Percentiles rank a stretch among this genome's conserved stretches.
These are phyloP conservation scores for Hololepta plana DNA, from an alignment of 2,888 invertebrate genomes.

Conservation along the genomic window DNA sequence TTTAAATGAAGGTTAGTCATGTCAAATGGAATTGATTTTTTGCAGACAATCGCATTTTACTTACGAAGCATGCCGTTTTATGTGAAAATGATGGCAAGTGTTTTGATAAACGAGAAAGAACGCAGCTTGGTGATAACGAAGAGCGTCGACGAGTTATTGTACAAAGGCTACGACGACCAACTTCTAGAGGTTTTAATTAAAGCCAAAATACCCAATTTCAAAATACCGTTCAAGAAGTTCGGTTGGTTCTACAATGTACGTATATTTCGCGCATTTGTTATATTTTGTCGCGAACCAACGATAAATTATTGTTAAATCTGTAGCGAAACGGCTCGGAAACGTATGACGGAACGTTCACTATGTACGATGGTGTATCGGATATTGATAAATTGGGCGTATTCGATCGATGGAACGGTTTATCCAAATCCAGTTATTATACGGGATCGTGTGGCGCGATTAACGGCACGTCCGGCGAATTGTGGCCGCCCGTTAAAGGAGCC, in stretches of 20 bases:
- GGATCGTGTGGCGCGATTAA: slow-evolving; percentile 45
- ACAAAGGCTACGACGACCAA: slow-evolving; percentile 65
- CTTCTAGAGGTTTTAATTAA: slow-evolving; percentile 38
- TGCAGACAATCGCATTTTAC: slow-evolving; percentile 45
- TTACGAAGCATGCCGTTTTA: slow-evolving; percentile 29
- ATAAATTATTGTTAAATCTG: slow-evolving; percentile 1
- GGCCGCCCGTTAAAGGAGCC: slow-evolving; percentile 47
- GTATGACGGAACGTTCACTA: slow-evolving; percentile 61
- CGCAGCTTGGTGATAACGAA: slow-evolving; percentile 39
- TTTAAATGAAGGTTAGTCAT: too few species aligned
- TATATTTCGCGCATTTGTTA: slow-evolving; percentile 4
- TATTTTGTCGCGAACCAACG: background rate
- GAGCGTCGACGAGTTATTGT: slow-evolving; percentile 48
- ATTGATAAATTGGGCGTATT: slow-evolving; percentile 48
- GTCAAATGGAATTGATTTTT: slow-evolving; percentile 11
- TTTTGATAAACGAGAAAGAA: slow-evolving; percentile 34
- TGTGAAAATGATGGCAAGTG: slow-evolving; percentile 32
- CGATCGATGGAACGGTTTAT: slow-evolving; percentile 48
- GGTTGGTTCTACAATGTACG: slow-evolving; percentile 70
- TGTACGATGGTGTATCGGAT: slow-evolving; percentile 52
- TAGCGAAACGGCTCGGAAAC: slow-evolving; percentile 56
- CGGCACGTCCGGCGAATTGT: slow-evolving; percentile 66
- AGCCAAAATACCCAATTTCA: slow-evolving; percentile 30
- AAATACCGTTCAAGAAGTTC: slow-evolving; percentile 57
- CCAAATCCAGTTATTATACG: slow-evolving; percentile 34